Base-by-base conservation (phyloP, 2,113 vertebrate genomes). In the Acrocephalus kingi region DNA sequence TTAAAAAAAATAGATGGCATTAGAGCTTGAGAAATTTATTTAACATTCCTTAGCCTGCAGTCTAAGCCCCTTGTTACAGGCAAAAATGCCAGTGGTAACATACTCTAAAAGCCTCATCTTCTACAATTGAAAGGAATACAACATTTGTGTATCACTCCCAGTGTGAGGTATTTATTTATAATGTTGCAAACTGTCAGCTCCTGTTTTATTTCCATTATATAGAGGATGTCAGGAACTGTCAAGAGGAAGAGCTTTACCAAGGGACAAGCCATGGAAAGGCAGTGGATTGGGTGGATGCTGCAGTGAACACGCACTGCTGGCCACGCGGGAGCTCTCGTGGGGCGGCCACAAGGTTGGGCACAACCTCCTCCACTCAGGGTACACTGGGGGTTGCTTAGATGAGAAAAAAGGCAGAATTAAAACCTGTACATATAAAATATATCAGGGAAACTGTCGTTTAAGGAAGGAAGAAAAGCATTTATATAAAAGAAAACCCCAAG, bases 101-200 rank as follows among this genome's bases (percentile, higher is more conserved):
- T 19, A 75, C 48, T 78, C 76, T 86, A 74, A 96, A 96, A 96
- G 83, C 76, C 72, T 94, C 88, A 96, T 93, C 90, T 91, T 78
- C 87, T 72, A 30, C 96, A 92, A 94, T 92, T 90, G 94, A 90
- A 94, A 94, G 93, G 72, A 93, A 95, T 68, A 81, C 41, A 94
- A 71, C 74, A 96, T 95, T 96, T 90, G 93, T 88, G 92, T 92
- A 91, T 96, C 82, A 61, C 76, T 93, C 92, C 56, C 88, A 90
- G 82, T 56, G 55, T 81, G 87, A 83, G 90, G 83, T 73, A 90
- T 94, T 96, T 97, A 96, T 93, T 95, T 96, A 87, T 89, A 92
- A 93, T 75, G 79, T 45, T 86, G 88, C 83, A 93, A 94, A 94
- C 93, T 90, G 93, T 85, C 93, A 93, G 67, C 63, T 83, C 58